Conservation (phyloP, 2,888 invertebrate genomes). For the Drosophila silvestris region DNA sequence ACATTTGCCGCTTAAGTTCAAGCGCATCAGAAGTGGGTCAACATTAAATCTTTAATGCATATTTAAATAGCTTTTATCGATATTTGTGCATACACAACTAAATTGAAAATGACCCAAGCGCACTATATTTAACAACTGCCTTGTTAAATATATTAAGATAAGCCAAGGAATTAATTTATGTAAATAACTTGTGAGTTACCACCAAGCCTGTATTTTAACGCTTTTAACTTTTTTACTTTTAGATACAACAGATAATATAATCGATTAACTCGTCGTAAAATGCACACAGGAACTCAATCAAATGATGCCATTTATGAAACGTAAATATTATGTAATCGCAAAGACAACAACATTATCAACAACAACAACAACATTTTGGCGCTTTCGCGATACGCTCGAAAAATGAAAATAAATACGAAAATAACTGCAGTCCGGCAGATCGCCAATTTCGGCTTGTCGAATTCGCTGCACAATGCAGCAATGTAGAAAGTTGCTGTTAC, state of each 20-base stretch:
- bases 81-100: neutral
- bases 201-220: neutral
- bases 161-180: neutral
- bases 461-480: constrained; percentile 36
- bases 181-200: neutral
- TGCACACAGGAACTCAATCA: constrained; percentile 13
- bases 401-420: constrained; percentile 56
- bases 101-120: neutral
- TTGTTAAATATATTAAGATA: neutral
- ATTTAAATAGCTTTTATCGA: neutral
- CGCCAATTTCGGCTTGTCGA: constrained; percentile 20
- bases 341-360: constrained; percentile 22
- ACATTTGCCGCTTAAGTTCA: neutral
- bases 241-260: constrained; percentile 6
- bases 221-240: neutral
- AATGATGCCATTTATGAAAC: constrained; percentile 60
- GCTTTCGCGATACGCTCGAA: constrained; percentile 75
- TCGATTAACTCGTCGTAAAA: constrained; percentile 21
- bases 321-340: constrained; percentile 55
- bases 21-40: constrained; percentile 6
- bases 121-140: neutral
- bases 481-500: constrained; percentile 59
- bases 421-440: constrained; percentile 62
- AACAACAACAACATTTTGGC: constrained; percentile 29
- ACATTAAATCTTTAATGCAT: neutral